phyloP scores from a whole-genome alignment of 2,797 vertebrate genomes.

The Rallus crepitans region DNA sequence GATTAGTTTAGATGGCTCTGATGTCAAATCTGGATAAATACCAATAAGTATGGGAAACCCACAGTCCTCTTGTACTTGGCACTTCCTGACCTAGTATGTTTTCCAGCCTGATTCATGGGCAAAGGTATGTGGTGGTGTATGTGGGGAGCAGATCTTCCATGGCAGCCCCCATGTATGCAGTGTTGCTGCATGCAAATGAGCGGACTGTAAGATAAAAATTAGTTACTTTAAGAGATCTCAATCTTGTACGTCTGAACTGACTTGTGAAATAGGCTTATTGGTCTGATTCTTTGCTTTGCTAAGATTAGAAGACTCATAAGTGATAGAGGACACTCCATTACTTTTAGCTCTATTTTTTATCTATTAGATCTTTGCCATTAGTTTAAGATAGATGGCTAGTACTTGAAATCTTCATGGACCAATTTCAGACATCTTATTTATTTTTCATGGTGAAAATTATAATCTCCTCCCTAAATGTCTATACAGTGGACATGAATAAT shows the following conservation, averaged over 20 bases:
- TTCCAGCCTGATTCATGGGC: neutral
- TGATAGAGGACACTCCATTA: neutral
- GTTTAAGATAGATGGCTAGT: neutral
- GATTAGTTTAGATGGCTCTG: neutral
- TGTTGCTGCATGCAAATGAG: neutral
- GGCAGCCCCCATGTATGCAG: accelerated
- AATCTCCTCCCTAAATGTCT: neutral
- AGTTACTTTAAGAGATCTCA: neutral
- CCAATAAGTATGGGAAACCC: neutral
- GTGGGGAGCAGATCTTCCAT: neutral
- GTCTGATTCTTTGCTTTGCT: neutral
- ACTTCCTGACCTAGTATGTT: neutral
- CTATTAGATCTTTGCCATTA: neutral
- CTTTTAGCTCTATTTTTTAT: neutral
- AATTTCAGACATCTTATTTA: neutral
- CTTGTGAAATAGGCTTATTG: neutral
- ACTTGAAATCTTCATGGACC: neutral
- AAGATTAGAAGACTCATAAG: neutral
- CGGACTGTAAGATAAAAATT: neutral
- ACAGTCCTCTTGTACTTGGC: neutral
- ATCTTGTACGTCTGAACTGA: neutral
- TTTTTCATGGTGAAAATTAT: neutral
- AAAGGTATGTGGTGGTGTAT: neutral
- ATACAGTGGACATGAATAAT: neutral
- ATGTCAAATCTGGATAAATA: neutral